These are phyloP conservation scores for Delia radicum DNA, from an alignment of 1,140 invertebrate genomes.

Conservation along the genomic window DNA sequence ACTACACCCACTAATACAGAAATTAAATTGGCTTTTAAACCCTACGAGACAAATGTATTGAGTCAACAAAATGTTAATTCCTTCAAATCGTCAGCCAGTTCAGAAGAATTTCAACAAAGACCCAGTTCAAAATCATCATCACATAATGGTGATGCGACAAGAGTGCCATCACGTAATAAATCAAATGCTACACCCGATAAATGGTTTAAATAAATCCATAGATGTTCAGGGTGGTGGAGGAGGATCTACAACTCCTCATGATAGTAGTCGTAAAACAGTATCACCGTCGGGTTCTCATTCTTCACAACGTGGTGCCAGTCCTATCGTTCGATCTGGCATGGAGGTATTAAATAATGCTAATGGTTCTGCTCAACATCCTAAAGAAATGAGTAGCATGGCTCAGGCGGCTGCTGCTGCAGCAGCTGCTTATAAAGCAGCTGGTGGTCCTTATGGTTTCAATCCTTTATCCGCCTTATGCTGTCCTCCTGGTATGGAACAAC, in stretches of 20 bases:
- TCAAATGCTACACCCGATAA: slow-evolving; percentile 55
- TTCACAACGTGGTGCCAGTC: slow-evolving; percentile 67
- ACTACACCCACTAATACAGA: slow-evolving; percentile 64
- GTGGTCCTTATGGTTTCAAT: slow-evolving; percentile 62
- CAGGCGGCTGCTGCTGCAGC: slow-evolving; percentile 58
- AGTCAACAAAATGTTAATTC: slow-evolving; percentile 65
- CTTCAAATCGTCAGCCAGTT: slow-evolving; percentile 44
- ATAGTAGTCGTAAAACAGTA: slow-evolving; percentile 59
- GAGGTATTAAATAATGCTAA: slow-evolving; percentile 72
- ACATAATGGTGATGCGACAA: slow-evolving; percentile 41
- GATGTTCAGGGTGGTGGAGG: no score
- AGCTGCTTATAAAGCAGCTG: slow-evolving; percentile 61
- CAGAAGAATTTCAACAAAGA: slow-evolving; percentile 33
- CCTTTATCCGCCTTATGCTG: slow-evolving; percentile 70
- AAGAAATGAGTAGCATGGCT: slow-evolving; percentile 67
- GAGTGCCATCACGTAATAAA: slow-evolving; percentile 59
- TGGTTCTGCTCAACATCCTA: slow-evolving; percentile 61
- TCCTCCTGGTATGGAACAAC: slow-evolving; percentile 73
- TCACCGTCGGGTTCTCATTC: slow-evolving; percentile 58
- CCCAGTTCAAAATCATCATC: slow-evolving; percentile 64
- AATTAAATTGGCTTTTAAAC: slow-evolving; percentile 76
- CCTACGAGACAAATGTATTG: slow-evolving; percentile 78
- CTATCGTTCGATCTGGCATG: slow-evolving; percentile 81
- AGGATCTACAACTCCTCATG: slow-evolving; percentile 38
- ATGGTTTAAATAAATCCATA: slow-evolving; percentile 35